phyloP scores from a whole-genome alignment of 2,888 invertebrate genomes.

The Pollenia griseotomentosa region DNA sequence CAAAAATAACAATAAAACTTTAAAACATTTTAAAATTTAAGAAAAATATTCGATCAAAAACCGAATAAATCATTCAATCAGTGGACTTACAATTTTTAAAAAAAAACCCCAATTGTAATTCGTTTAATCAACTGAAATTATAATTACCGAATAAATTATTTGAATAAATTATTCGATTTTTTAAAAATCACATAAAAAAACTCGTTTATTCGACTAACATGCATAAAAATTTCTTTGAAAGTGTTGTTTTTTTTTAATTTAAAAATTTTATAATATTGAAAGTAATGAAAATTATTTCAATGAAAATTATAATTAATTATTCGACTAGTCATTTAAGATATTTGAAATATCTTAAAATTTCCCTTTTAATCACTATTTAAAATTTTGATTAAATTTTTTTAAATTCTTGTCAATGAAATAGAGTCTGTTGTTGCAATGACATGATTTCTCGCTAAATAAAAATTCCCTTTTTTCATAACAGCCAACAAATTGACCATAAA shows the following conservation, averaged over 20 bases:
- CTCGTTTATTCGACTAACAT: not conserved
- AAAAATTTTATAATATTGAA: not conserved
- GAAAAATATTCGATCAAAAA: too few species aligned
- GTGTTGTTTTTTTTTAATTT: too few species aligned
- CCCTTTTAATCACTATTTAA: not conserved
- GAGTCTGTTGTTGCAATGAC: not conserved
- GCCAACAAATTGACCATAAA: not conserved
- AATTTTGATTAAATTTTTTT: not conserved
- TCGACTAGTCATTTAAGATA: not conserved
- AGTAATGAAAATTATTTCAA: not conserved
- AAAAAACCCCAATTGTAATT: too few species aligned
- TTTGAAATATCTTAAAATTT: too few species aligned
- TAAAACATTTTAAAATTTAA: too few species aligned
- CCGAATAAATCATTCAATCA: too few species aligned
- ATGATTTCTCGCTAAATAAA: not conserved
- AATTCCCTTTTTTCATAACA: slow-evolving; percentile 8
- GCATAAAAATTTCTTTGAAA: not conserved
- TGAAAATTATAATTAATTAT: not conserved
- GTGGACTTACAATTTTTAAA: too few species aligned
- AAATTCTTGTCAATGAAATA: not conserved
- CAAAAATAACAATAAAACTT: too few species aligned
- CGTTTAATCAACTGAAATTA: too few species aligned
- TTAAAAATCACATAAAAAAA: not conserved
- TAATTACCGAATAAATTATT: slow-evolving; percentile 5
- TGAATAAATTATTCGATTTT: slow-evolving; percentile 2